A percentile compares a stretch with the other conserved stretches of the same genome.
phyloP scores from a whole-genome alignment of 2,113 vertebrate species.

The Tenebrosternarchus preto region DNA sequence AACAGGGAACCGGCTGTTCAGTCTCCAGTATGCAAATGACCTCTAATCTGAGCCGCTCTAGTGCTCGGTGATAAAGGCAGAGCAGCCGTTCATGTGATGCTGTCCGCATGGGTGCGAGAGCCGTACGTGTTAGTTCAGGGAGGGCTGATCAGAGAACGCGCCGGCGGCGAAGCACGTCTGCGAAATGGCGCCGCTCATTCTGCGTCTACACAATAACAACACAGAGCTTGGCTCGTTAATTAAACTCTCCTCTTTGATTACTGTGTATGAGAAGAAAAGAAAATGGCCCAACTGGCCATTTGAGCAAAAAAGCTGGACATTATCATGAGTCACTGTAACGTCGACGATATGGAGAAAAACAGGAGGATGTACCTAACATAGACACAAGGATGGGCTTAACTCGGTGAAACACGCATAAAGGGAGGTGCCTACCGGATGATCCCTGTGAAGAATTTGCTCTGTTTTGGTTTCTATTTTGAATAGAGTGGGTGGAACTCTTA shows the following conservation, averaged over 20 bases:
- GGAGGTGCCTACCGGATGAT: no score
- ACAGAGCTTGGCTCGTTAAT: background rate
- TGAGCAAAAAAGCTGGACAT: background rate
- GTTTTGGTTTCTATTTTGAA: no score
- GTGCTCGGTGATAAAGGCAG: no score
- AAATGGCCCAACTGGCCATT: background rate
- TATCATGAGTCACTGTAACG: background rate
- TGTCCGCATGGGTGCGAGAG: slow-evolving; percentile 48
- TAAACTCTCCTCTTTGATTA: slow-evolving; percentile 19
- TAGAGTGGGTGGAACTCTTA: no score
- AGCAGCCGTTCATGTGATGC: no score
- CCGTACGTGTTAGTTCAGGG: slow-evolving; percentile 62
- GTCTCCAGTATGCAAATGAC: no score
- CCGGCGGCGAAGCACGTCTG: slow-evolving; percentile 67
- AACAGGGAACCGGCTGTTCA: no score
- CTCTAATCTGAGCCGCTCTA: no score
- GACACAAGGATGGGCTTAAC: background rate
- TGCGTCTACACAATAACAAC: background rate
- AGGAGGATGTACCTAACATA: background rate
- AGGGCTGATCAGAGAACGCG: slow-evolving; percentile 59
- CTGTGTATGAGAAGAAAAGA: background rate
- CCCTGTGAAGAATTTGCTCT: no score
- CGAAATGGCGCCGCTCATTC: background rate
- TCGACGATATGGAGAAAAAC: slow-evolving; percentile 15
- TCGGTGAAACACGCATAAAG: slow-evolving; percentile 4